Base-by-base conservation (phyloP, 2,888 invertebrate genomes). In the Anticlea derivata region DNA sequence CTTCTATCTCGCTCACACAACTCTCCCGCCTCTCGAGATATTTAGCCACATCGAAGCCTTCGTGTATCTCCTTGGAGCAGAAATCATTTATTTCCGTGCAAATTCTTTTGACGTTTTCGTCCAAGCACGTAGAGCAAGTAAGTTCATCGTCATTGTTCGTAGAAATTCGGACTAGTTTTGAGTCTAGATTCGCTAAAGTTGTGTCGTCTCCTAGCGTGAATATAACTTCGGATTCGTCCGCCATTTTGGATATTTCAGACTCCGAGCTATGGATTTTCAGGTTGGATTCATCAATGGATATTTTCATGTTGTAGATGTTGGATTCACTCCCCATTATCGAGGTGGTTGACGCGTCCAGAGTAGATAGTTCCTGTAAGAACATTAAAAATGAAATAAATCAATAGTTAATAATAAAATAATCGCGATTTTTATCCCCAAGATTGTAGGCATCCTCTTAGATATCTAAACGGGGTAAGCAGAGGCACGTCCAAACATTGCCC, bases 311-410 rank as follows among this genome's bases (percentile, higher is more conserved):
- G 68, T 87, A 89, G 0, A 88, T 86, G 54, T 88, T 87, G 0
- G 91, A 85, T 66, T 91, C 91, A 50, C 91, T 91, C 12, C 91
- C 91, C 83, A 91, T 89, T 65, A 87, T 79, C 0, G 90, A 89
- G 6, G 88, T 78, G 0, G 88, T 86, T 1, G 90, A 86, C 2
- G 83, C 73, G 56, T 87, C 81, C 12, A 91, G 54, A 1, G 72
- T 63, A 24, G 83, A 66, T 27, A 86, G 44, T 48, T 84, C 86
- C 91, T 91, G 75, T 23, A 5, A 59, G 63, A 49, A 39, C 7
- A 24, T 55, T 17, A 17, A 17, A n/a, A n/a, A n/a, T n/a, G n/a
- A n/a, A n/a, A n/a, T n/a, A n/a, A n/a, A n/a, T n/a, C n/a, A n/a
- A n/a, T n/a, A n/a, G n/a, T n/a, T n/a, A n/a, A n/a, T n/a, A n/a